Base-by-base conservation (phyloP, 2,888 invertebrate genomes). In the Leucozona laternaria region DNA sequence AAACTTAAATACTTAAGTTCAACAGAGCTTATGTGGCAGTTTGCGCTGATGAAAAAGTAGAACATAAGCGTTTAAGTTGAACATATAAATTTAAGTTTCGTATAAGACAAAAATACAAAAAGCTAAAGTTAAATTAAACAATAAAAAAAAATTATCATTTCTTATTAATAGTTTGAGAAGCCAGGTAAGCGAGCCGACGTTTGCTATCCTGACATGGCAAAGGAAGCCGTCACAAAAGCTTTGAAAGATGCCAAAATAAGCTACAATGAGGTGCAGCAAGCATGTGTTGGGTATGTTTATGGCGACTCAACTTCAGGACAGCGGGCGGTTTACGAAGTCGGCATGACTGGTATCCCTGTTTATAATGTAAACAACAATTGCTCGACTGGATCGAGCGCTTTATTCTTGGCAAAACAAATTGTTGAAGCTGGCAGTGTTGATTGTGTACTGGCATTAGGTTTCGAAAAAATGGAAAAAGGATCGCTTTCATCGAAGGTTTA, bases 351-450 rank as follows among this genome's bases (percentile, higher is more conserved):
- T 53, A 98, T 99, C 88, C 99, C 99, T 5, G 96, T 99, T 88
- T 97, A 97, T 93, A 99, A 99, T 93, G 99, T 99, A 15, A 99
- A 99, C 93, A 99, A 99, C 92, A 99, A 99, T 91, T 99, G 99
- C 91, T 97, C 99, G 0, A 99, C 99, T 1, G 99, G 99, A 34
- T 97, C 99, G 0, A 97, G 97, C 73, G 99, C 99, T 1, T 92
- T 99, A 4, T 95, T 96, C 90, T 93, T 99, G 90, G 98, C 96
- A 0, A 98, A 98, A 91, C 98, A 99, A 92, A 94, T 98, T 22
- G 94, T 99, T n/a, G 97, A 98, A 93, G 95, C 96, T 85, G 98
- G 98, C 13, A 94, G 95, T 89, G 95, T 96, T 17, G 97, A 98
- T 89, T 97, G 99, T 90, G 96, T 97, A 0, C 93, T 99, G 77